Evolutionary conservation across 2,888 invertebrate species (phyloP), one percentile per base, ranked within the genome.

Genomic region (Drosophila barbarae): DNA sequence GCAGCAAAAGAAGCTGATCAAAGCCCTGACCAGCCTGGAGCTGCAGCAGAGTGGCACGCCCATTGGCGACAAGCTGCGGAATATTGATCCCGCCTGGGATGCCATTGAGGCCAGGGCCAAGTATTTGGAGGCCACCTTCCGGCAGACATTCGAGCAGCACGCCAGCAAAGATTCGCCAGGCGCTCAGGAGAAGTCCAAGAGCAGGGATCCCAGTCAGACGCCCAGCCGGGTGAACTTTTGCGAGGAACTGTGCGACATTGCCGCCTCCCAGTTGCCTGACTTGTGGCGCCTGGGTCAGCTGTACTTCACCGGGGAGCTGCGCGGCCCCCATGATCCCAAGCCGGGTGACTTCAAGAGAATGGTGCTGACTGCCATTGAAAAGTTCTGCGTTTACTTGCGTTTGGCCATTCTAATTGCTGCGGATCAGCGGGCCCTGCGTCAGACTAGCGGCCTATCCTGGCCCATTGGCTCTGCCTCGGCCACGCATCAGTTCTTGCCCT

Each of bases 261-360:
- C 96, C 39, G 92, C 93, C 2, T 93, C 93, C 59, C 93, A 94
- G 71, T 92, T 98, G 86, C 96, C 96, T 34, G 96, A 98, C 88
- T 92, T 99, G 80, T 99, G 98, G 98, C 95, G 97, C 87, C 92
- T 99, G 1, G 98, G 98, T 0, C 94, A 97, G 85, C 93, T 96
- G 38, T 99, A 99, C 91, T 98, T 98, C 89, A 94, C 95, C 5
- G 96, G 96, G 8, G 95, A 97, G 86, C 90, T 98, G 57, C 93
- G 94, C 77, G 93, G 95, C 0, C 93, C 94, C 71, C 91, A 93
- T 12, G 94, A 94, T 86, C 92, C 93, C n/a, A 92, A 95, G 54
- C 95, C 95, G 64, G 91, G 91, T 0, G 93, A 93, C 47, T 95
- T 96, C 74, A 96, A 96, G 94, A 93, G 93, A 83, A 95, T 96